These are phyloP conservation scores for Macrophya alboannulata DNA, from an alignment of 2,888 invertebrate genomes.

Conservation along the genomic window DNA sequence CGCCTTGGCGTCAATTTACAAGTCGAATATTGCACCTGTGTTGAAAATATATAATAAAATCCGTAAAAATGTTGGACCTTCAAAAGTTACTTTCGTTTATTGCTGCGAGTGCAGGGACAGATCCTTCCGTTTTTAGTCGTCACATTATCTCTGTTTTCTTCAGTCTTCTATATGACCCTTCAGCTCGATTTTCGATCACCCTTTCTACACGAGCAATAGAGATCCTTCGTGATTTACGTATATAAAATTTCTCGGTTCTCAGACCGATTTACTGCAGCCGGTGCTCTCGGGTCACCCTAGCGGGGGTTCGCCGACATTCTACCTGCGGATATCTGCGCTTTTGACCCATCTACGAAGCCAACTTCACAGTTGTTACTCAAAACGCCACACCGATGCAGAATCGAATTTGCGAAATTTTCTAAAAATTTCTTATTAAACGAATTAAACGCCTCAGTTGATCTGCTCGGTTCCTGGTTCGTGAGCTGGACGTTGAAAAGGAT, in stretches of 20 bases:
- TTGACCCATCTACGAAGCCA: neutral
- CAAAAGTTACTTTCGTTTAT: too few species aligned
- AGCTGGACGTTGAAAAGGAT: neutral
- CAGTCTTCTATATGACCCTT: slow-evolving; percentile 66
- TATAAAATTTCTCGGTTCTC: slow-evolving; percentile 74
- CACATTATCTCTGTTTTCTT: slow-evolving; percentile 68
- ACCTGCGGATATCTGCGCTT: neutral
- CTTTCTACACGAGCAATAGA: slow-evolving; percentile 74
- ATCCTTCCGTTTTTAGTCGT: slow-evolving; percentile 60
- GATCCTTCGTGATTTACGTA: slow-evolving; percentile 74
- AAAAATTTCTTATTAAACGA: too few species aligned
- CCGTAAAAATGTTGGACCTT: too few species aligned
- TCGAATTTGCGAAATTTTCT: too few species aligned
- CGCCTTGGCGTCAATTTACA: slow-evolving; percentile 8
- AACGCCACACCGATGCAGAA: too few species aligned
- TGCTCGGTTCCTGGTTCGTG: neutral
- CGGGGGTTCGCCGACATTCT: slow-evolving; percentile 66
- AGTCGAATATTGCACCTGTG: neutral
- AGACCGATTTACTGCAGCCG: slow-evolving; percentile 74
- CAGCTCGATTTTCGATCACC: slow-evolving; percentile 69
- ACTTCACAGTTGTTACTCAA: neutral
- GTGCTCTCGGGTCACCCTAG: slow-evolving; percentile 73
- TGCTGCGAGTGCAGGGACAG: too few species aligned
- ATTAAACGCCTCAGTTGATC: neutral
- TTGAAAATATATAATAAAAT: too few species aligned